Evolutionary conservation across 1,140 invertebrate species (phyloP), one percentile per base, ranked within the genome.

Genomic region (Phenacoccus solenopsis): DNA sequence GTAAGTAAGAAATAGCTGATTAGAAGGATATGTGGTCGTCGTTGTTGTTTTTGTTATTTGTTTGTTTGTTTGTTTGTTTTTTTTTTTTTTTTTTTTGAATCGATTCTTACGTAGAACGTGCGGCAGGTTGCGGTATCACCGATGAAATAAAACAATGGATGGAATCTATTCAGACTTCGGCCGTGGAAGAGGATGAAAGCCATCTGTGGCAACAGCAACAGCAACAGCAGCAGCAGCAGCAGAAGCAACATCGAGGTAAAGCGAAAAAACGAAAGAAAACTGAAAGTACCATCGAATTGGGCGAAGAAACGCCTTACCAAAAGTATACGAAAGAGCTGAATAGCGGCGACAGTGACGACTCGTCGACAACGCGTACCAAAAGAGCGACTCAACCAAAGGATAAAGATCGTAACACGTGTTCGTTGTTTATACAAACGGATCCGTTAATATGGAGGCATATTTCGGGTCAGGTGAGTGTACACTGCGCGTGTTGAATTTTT

Each of bases 401-500:
- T 74, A 86, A 88, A 75, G 87, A 88, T 76, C 86, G 84, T 72
- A 92, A 91, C 78, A 92, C 90, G 27, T 98, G 95, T 79, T 94
- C 93, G 28, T 85, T 98, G 16, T 98, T 94, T 78, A 94, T 99
- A 78, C 94, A 98, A 81, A 97, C 96, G 12, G 96, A 99, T 84
- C 95, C 96, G 72, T 87, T 96, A 71, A 90, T 99, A 76, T 99
- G 95, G 93, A 86, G 88, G 75, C 92, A 97, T 77, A 93, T 97
- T 75, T 80, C 81, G 27, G 83, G 85, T 73, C 82, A 84, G 80
- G 84, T 85, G 25, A 27, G 21, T 49, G 12, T 10, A 32, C 5
- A 7, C 30, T 32, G n/a, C 30, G 13, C n/a, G n/a, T n/a, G n/a
- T n/a, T n/a, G n/a, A n/a, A n/a, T n/a, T n/a, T n/a, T n/a, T n/a